Percentiles rank a stretch among this genome's conserved stretches.
Evolutionary conservation across 2,113 vertebrate genomes (phyloP).

Genomic region (Craseonycteris thonglongyai): DNA sequence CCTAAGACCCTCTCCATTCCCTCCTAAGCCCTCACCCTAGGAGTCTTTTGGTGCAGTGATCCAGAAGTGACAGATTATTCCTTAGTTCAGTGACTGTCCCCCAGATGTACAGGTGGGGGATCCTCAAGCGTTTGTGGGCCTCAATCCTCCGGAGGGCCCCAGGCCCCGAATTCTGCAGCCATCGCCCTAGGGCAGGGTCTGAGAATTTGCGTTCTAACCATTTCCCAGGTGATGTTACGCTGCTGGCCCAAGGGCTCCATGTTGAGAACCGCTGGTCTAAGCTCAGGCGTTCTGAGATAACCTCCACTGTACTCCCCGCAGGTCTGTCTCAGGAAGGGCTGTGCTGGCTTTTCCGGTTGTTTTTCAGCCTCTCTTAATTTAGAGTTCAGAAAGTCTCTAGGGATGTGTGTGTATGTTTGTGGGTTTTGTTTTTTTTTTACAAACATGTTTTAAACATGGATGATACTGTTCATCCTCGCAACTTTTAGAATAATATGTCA

Average conservation of each 20-base stretch:
- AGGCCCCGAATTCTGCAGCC: accelerated
- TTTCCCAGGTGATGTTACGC: background rate
- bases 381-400: background rate
- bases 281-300: background rate
- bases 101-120: background rate
- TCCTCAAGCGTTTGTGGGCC: background rate
- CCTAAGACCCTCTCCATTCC: background rate
- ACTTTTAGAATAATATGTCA: background rate
- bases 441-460: background rate
- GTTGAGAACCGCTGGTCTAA: background rate
- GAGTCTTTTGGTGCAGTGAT: background rate
- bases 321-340: background rate
- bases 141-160: background rate
- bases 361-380: background rate
- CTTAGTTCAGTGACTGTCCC: background rate
- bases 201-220: background rate
- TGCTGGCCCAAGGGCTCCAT: background rate
- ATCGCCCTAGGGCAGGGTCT: background rate
- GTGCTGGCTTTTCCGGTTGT: background rate
- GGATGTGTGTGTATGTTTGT: background rate
- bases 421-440: too few species aligned
- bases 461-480: background rate
- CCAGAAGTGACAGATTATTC: background rate
- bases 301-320: background rate
- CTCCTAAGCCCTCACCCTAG: background rate